A percentile compares a stretch with the other conserved stretches of the same genome.
phyloP scores from a whole-genome alignment of 2,888 invertebrate genomes.

The Galerucella pusilla region DNA sequence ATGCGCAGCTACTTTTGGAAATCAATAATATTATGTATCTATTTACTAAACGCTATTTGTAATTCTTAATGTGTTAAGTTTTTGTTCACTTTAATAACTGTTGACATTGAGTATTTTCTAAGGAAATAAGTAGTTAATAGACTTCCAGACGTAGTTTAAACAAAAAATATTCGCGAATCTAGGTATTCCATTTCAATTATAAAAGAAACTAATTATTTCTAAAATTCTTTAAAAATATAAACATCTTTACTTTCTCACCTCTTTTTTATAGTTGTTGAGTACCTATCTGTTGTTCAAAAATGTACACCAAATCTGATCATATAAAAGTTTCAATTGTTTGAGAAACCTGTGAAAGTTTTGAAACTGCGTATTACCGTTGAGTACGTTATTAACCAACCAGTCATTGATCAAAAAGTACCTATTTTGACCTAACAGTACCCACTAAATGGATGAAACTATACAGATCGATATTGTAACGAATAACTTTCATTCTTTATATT shows the following conservation, averaged over 20 bases:
- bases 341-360: conserved; percentile 49
- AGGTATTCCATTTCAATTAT: too few species aligned
- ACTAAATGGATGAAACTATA: too few species aligned
- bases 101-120: not conserved
- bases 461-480: too few species aligned
- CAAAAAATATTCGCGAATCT: not conserved
- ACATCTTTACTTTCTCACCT: not conserved
- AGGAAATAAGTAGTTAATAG: not conserved
- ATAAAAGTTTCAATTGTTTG: conserved; percentile 16
- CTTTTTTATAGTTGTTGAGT: not conserved
- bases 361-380: conserved; percentile 43
- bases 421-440: too few species aligned
- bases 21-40: conserved; percentile 48
- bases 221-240: not conserved
- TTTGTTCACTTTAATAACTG: not conserved
- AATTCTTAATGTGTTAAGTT: conserved; percentile 39
- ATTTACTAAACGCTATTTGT: conserved; percentile 39
- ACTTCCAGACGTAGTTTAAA: not conserved
- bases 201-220: not conserved
- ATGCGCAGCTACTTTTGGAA: conserved; percentile 51
- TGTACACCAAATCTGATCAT: not conserved
- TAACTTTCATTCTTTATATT: too few species aligned
- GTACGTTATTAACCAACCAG: too few species aligned
- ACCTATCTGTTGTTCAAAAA: not conserved
- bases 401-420: too few species aligned